Conservation (phyloP, 2,797 vertebrate genomes). For the Dromococcyx pavoninus region DNA sequence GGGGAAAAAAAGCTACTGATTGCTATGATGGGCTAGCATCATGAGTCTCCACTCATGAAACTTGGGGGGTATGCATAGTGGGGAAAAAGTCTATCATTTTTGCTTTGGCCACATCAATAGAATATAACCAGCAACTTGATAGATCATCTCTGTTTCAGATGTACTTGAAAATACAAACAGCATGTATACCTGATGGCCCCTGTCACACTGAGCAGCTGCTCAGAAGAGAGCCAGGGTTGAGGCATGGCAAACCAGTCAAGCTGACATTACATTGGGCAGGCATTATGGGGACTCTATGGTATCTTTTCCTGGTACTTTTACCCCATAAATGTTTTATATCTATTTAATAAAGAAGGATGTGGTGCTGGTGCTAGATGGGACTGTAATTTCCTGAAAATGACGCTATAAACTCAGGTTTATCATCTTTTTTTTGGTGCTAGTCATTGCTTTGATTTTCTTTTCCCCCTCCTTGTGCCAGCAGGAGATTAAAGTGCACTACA, state of each 20-base stretch:
- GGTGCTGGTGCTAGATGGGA: background rate
- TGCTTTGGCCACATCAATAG: background rate
- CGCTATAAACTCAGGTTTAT: background rate
- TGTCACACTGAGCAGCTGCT: background rate
- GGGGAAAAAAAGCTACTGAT: background rate
- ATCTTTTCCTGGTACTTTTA: background rate
- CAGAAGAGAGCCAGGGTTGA: accelerated
- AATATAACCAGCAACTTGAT: background rate
- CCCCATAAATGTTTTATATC: background rate
- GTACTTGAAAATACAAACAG: background rate
- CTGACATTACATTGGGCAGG: background rate
- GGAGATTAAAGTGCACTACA: background rate
- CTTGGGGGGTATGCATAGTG: accelerated
- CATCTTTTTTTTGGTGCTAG: background rate
- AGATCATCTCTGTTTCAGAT: background rate
- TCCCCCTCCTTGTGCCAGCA: background rate
- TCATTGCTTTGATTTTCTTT: background rate
- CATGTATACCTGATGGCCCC: accelerated
- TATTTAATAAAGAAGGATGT: background rate
- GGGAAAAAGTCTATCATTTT: background rate
- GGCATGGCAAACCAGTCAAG: background rate
- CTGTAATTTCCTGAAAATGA: background rate
- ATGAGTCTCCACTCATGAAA: background rate
- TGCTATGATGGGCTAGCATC: background rate
- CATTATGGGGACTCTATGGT: accelerated